phyloP scores from a whole-genome alignment of 2,113 vertebrate genomes.

The Mesitornis unicolor region DNA sequence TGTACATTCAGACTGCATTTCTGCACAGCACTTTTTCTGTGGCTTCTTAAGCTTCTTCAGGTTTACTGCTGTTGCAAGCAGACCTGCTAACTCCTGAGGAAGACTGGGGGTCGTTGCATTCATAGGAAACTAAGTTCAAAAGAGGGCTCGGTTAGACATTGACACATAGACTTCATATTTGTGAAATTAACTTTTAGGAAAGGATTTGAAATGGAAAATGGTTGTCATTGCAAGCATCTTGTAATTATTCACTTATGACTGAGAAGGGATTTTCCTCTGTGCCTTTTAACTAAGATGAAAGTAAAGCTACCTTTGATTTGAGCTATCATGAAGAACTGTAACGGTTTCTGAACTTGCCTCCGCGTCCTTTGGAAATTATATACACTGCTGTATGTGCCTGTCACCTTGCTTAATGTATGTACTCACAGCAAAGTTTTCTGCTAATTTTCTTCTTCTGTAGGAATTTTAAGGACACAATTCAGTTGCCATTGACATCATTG shows the following conservation, averaged over 20 bases:
- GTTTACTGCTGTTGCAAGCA: background rate
- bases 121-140: background rate
- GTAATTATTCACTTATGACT: slow-evolving; percentile 19
- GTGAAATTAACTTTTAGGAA: background rate
- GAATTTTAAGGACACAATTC: background rate
- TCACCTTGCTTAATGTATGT: background rate
- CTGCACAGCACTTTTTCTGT: background rate
- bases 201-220: background rate
- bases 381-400: background rate
- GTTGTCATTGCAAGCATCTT: slow-evolving; percentile 18
- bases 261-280: slow-evolving; percentile 35
- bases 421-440: background rate
- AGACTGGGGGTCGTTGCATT: background rate
- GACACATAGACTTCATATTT: background rate
- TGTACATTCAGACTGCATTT: background rate
- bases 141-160: background rate
- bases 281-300: slow-evolving; percentile 62
- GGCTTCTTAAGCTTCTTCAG: background rate
- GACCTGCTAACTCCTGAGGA: background rate
- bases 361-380: background rate
- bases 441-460: background rate
- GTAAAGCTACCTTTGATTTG: background rate
- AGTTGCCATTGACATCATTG: background rate
- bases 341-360: background rate
- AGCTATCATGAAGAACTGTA: background rate